Conservation (phyloP, 2,888 invertebrate species). For the Lasioglossum calceatum region DNA sequence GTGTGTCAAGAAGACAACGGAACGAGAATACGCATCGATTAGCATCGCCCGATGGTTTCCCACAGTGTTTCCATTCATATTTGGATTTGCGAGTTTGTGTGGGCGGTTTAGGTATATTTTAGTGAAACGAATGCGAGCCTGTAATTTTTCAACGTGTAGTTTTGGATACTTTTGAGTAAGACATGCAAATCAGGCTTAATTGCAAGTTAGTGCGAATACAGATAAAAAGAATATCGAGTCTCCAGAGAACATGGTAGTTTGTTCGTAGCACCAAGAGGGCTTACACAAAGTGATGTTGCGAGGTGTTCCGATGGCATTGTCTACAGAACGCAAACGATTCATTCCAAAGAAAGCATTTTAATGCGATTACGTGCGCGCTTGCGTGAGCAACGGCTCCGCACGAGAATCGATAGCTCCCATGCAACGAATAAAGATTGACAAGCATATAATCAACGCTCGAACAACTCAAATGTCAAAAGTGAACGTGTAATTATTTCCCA, state of each 20-base stretch:
- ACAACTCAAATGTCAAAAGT: constrained; percentile 8
- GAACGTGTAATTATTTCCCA: constrained; percentile 3
- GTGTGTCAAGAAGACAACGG: constrained; percentile 71
- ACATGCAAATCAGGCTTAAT: too few species aligned
- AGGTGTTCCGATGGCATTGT: neutral
- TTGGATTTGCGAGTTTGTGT: neutral
- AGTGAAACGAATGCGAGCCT: neutral
- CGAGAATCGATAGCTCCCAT: constrained; percentile 3
- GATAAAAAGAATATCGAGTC: too few species aligned
- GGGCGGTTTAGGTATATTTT: neutral
- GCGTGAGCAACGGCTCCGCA: neutral
- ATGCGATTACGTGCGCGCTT: neutral
- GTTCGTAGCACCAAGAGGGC: neutral
- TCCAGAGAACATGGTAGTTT: too few species aligned
- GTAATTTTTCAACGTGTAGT: neutral
- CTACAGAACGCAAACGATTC: neutral
- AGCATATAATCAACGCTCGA: constrained; percentile 2
- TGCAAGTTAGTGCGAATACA: too few species aligned
- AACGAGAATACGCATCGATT: constrained; percentile 29
- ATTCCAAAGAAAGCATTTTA: neutral
- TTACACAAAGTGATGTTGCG: neutral
- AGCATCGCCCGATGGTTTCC: constrained; percentile 3
- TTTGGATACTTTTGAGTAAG: too few species aligned
- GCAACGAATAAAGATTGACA: constrained; percentile 8
- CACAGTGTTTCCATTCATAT: neutral